Percentiles rank a stretch among this genome's conserved stretches.
Conservation (phyloP, 2,797 vertebrate species). For the Pseudocheirus occidentalis region DNA sequence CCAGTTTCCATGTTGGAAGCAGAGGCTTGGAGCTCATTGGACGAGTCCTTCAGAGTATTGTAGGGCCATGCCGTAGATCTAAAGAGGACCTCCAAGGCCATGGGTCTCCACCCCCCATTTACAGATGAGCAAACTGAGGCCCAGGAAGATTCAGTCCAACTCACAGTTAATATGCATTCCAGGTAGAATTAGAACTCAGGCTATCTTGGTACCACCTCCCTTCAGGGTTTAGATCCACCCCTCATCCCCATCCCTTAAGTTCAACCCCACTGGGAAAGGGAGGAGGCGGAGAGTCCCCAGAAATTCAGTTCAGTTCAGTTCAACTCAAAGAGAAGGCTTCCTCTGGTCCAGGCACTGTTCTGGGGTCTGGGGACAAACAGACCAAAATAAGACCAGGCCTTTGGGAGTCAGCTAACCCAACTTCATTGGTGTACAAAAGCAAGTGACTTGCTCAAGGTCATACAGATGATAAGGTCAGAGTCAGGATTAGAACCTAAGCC, state of each 20-base stretch:
- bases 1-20: neutral
- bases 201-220: neutral
- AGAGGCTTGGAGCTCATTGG: slow-evolving; percentile 19
- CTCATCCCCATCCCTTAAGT: neutral
- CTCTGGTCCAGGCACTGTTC: neutral
- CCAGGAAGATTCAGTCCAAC: neutral
- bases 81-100: neutral
- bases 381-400: no score
- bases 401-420: neutral
- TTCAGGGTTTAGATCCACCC: neutral
- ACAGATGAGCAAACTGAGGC: neutral
- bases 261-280: neutral
- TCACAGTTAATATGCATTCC: neutral
- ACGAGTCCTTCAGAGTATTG: neutral
- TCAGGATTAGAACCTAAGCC: neutral
- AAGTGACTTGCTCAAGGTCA: neutral
- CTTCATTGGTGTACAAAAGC: neutral
- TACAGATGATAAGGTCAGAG: neutral
- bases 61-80: neutral
- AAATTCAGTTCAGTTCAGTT: neutral
- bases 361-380: no score
- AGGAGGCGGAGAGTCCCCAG: neutral
- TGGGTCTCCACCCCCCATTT: neutral
- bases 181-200: no score
- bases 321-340: neutral